A percentile compares a stretch with the other conserved stretches of the same genome.
phyloP scores from a whole-genome alignment of 2,797 vertebrate genomes.

The Phrynocephalus forsythii region DNA sequence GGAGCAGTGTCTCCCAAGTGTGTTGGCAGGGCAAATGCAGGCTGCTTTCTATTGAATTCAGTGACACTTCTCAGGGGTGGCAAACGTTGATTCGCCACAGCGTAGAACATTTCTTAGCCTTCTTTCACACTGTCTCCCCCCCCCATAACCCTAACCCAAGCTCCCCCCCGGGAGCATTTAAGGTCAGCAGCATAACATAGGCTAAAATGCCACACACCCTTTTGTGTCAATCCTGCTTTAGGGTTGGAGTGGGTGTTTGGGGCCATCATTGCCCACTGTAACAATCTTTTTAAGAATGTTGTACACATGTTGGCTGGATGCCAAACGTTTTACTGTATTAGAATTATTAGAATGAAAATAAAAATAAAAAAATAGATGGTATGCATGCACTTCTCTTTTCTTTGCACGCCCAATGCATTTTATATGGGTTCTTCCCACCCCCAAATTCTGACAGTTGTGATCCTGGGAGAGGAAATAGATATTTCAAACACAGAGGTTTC shows the following conservation, averaged over 20 bases:
- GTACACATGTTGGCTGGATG: neutral
- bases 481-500: neutral
- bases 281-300: neutral
- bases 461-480: neutral
- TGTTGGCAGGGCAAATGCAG: neutral
- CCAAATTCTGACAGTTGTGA: neutral
- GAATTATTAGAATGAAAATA: neutral
- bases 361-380: neutral
- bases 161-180: too few species aligned
- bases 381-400: too few species aligned
- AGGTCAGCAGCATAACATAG: too few species aligned
- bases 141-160: too few species aligned
- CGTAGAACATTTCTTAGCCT: too few species aligned
- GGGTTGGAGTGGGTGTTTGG: neutral
- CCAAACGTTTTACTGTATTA: neutral
- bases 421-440: too few species aligned
- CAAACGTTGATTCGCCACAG: too few species aligned
- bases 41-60: neutral
- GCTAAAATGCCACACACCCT: neutral
- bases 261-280: neutral
- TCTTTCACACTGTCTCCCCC: too few species aligned
- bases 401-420: neutral
- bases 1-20: neutral
- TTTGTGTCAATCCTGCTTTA: neutral
- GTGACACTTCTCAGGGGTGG: neutral